Evolutionary conservation across 2,113 vertebrate species (phyloP).

Genomic region (Apteryx mantelli): DNA sequence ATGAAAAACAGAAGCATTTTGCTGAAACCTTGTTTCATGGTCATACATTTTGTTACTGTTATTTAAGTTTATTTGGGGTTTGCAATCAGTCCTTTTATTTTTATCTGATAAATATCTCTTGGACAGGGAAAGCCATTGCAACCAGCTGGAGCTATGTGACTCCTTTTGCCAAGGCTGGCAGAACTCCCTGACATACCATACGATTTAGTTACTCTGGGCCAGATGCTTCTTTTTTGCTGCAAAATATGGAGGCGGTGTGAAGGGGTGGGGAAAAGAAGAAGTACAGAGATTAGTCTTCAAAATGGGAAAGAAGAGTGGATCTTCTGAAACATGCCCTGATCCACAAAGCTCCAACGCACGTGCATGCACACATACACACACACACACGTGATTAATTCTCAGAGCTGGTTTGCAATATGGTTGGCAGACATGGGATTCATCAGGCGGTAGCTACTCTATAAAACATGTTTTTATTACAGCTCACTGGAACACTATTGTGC

Average conservation of each 20-base stretch:
- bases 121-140: conserved; percentile 1
- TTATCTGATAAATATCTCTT: conserved; percentile 33
- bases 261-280: not conserved
- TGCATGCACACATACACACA: not conserved
- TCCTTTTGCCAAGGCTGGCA: conserved; percentile 58
- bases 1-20: not conserved
- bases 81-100: conserved; percentile 17
- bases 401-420: not conserved
- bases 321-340: not conserved
- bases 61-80: not conserved
- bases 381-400: not conserved
- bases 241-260: conserved; percentile 47
- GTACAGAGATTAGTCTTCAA: not conserved
- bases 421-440: not conserved
- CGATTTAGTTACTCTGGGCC: not conserved
- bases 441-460: not conserved
- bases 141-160: conserved; percentile 46
- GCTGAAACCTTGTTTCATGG: not conserved
- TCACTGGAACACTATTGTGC: not conserved
- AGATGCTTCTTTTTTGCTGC: conserved; percentile 42
- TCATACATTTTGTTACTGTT: not conserved
- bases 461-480: not conserved
- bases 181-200: conserved; percentile 10
- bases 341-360: not conserved
- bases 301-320: not conserved